A percentile compares a stretch with the other conserved stretches of the same genome.
Evolutionary conservation across 2,797 vertebrate species (phyloP).

Genomic region (Synaphobranchus kaupii): DNA sequence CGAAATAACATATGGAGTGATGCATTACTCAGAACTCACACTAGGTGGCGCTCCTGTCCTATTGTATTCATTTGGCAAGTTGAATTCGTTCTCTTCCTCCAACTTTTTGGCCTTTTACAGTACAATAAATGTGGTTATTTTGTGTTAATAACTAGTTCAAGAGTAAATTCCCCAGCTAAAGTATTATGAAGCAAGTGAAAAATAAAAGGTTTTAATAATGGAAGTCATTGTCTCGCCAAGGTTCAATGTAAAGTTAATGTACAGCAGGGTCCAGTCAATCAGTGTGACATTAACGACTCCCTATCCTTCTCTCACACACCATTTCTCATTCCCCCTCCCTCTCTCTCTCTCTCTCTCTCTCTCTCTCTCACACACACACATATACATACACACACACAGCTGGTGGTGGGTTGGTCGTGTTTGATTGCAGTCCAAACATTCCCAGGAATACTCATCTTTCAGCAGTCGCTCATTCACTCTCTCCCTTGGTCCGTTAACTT

Average conservation of each 20-base stretch:
- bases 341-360: background rate
- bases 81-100: background rate
- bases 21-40: conserved; percentile 6
- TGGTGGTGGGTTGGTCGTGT: conserved; percentile 59
- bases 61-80: background rate
- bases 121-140: background rate
- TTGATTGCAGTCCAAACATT: conserved; percentile 58
- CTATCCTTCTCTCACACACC: background rate
- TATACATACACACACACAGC: conserved; percentile 47
- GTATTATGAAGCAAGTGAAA: background rate
- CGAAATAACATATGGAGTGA: background rate
- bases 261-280: conserved; percentile 40
- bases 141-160: background rate
- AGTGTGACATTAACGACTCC: background rate
- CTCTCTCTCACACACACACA: background rate
- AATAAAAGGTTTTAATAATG: background rate
- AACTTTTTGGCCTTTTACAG: background rate
- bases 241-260: conserved; percentile 43
- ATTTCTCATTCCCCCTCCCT: background rate
- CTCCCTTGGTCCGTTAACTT: conserved; percentile 40
- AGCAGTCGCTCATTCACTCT: conserved; percentile 52
- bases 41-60: conserved; percentile 16
- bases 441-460: conserved; percentile 54
- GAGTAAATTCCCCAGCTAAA: background rate
- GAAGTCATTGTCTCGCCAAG: background rate